Conservation (phyloP, 1,140 invertebrate species). For the Magallana ariakensis region DNA sequence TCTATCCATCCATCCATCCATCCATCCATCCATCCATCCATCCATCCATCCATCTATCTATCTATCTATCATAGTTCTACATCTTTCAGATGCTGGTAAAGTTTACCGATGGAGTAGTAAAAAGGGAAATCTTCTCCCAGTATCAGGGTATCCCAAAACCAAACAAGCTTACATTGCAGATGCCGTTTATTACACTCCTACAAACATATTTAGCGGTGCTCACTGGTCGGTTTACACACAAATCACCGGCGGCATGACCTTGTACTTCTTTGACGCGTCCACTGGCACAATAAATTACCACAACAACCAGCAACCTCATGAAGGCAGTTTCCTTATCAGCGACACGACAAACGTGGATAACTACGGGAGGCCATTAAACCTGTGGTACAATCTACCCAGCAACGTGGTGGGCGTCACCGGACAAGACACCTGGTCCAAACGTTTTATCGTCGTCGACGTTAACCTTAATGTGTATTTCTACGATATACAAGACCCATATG, state of each 20-base stretch:
- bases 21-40: no score
- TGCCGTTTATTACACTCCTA: neutral
- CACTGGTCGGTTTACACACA: neutral
- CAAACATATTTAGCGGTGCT: neutral
- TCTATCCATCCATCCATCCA: no score
- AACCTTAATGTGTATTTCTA: slow-evolving; percentile 5
- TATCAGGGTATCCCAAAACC: neutral
- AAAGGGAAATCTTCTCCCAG: neutral
- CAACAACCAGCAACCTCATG: neutral
- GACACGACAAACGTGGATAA: neutral
- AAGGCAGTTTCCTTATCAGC: neutral
- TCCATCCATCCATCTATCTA: no score
- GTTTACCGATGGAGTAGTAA: neutral
- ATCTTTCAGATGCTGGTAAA: neutral
- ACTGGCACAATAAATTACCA: neutral
- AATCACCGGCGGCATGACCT: neutral
- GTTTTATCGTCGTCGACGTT: neutral
- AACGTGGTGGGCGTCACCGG: neutral
- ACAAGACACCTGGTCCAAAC: neutral
- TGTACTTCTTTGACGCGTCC: neutral
- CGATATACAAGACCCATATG: neutral
- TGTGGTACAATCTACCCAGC: neutral
- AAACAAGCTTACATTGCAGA: neutral
- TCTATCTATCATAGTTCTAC: no score
- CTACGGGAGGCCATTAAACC: neutral